A percentile compares a stretch with the other conserved stretches of the same genome.
Conservation (phyloP, 1,140 invertebrate genomes). For the Drosophila sucinea region DNA sequence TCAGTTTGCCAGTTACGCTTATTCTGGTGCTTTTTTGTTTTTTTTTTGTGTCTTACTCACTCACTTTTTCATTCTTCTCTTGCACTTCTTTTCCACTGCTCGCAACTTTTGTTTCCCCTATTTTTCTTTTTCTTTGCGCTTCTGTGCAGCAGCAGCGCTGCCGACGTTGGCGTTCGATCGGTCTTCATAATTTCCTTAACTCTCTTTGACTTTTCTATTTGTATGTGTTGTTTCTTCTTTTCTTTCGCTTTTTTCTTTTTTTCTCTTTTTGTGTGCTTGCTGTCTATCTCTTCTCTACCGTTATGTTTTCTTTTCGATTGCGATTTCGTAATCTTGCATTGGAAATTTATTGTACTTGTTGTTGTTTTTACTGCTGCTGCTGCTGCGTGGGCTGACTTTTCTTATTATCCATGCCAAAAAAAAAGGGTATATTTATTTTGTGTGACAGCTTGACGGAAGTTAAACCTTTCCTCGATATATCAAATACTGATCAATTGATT, state of each 20-base stretch:
- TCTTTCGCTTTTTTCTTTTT: not conserved
- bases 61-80: not conserved
- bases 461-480: no score
- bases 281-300: slow-evolving; percentile 3
- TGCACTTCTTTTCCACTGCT: slow-evolving; percentile 7
- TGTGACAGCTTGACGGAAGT: not conserved
- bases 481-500: no score
- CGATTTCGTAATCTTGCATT: slow-evolving; percentile 21
- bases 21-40: slow-evolving; percentile 2
- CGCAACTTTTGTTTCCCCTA: slow-evolving; percentile 4
- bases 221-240: slow-evolving; percentile 3
- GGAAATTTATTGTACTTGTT: slow-evolving; percentile 9
- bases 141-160: not conserved
- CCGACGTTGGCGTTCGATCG: not conserved
- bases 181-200: slow-evolving; percentile 17
- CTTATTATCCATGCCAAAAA: not conserved
- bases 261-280: not conserved
- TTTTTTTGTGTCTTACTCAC: slow-evolving; percentile 1
- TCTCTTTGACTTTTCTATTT: slow-evolving; percentile 14
- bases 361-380: not conserved
- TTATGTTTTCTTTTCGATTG: slow-evolving; percentile 19
- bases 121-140: slow-evolving; percentile 3
- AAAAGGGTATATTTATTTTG: not conserved
- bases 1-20: slow-evolving; percentile 19
- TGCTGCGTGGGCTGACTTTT: slow-evolving; percentile 13